Percentiles rank a stretch among this genome's conserved stretches.
Conservation (phyloP, 2,113 vertebrate genomes). For the Ptilorrhoa leucosticta region DNA sequence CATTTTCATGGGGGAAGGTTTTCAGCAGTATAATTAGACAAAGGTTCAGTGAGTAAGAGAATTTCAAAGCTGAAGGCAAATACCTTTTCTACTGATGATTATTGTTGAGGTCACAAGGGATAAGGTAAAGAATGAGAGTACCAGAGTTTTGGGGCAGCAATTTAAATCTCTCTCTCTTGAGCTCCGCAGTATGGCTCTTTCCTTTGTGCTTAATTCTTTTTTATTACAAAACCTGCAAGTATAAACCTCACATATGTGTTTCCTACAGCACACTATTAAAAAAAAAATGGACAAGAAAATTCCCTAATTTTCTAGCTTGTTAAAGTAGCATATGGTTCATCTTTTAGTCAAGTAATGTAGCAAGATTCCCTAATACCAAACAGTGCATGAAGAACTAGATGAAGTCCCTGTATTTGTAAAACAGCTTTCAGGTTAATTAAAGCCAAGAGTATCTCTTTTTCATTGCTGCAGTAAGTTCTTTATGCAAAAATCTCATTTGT, state of each 20-base stretch:
- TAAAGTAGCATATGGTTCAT: background rate
- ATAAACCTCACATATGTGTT: background rate
- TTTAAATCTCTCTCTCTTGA: background rate
- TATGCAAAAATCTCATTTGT: background rate
- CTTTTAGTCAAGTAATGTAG: background rate
- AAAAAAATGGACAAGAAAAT: background rate
- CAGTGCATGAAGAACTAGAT: background rate
- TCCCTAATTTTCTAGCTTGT: background rate
- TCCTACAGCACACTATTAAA: background rate
- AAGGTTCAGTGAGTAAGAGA: background rate
- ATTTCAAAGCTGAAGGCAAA: background rate
- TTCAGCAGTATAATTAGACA: background rate
- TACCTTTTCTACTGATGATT: background rate
- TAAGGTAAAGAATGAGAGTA: background rate
- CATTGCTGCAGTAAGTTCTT: background rate
- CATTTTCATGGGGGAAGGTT: background rate
- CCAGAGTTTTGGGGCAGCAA: background rate
- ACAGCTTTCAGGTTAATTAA: background rate
- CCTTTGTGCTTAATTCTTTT: background rate
- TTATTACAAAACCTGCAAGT: background rate
- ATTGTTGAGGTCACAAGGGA: background rate
- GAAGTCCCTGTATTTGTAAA: background rate
- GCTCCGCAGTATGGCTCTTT: background rate
- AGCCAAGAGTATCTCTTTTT: background rate
- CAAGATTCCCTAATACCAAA: background rate